phyloP scores from a whole-genome alignment of 2,113 vertebrate genomes.

The Edolisoma coerulescens region DNA sequence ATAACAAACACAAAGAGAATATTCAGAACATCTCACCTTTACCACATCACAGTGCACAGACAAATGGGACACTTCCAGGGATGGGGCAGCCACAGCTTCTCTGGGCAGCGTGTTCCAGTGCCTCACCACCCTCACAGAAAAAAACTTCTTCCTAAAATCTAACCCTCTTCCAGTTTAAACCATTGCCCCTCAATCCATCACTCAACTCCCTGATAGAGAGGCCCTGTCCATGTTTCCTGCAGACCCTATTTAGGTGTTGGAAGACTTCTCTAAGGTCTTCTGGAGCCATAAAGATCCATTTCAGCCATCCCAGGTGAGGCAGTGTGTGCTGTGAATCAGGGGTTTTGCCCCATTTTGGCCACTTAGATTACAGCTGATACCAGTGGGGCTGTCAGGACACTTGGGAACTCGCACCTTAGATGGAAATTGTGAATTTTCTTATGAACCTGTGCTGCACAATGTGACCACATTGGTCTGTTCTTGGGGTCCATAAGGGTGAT shows the following conservation, averaged over 20 bases:
- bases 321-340: not conserved
- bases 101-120: not conserved
- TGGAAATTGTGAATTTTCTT: not conserved
- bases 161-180: not conserved
- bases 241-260: not conserved
- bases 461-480: not conserved
- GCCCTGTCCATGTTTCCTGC: not conserved
- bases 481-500: not conserved
- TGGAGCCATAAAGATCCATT: not conserved
- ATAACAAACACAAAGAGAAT: not conserved
- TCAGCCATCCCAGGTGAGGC: not conserved
- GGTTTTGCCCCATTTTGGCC: too few species aligned
- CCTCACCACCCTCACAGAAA: not conserved
- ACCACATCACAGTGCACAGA: too few species aligned
- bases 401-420: fast-evolving
- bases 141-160: not conserved
- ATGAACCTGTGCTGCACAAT: too few species aligned
- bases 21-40: not conserved
- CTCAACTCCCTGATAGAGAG: not conserved
- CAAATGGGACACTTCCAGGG: not conserved
- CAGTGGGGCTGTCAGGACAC: not conserved
- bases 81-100: not conserved
- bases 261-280: not conserved
- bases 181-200: not conserved
- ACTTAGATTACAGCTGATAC: not conserved